Percentiles rank a stretch among this genome's conserved stretches.
Evolutionary conservation across 2,797 vertebrate species (phyloP).

Genomic region (Myotis pilosus): DNA sequence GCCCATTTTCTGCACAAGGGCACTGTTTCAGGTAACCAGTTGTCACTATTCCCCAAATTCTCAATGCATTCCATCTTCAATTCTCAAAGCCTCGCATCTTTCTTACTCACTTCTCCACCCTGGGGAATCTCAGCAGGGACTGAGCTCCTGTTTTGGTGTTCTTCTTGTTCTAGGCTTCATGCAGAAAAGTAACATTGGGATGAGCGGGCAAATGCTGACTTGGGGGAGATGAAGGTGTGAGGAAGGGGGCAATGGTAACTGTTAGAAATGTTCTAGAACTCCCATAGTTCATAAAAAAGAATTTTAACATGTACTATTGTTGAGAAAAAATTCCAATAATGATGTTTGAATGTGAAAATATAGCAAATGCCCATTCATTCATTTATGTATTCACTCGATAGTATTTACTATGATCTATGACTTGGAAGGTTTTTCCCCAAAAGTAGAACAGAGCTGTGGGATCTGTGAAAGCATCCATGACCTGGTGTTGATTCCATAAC

Average conservation of each 20-base stretch:
- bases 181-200: background rate
- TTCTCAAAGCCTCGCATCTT: background rate
- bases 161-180: background rate
- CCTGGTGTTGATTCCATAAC: background rate
- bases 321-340: background rate
- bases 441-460: background rate
- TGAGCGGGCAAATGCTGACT: background rate
- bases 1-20: background rate
- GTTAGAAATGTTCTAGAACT: background rate
- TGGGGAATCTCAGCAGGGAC: background rate
- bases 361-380: background rate
- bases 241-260: background rate
- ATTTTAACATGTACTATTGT: background rate
- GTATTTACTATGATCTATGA: background rate
- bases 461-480: background rate
- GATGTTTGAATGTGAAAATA: background rate
- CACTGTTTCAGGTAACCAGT: background rate
- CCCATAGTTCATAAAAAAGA: background rate
- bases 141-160: background rate
- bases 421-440: background rate
- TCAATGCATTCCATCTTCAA: background rate
- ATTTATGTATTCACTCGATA: background rate
- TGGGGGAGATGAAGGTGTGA: accelerated
- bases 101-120: background rate
- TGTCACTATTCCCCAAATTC: background rate